Evolutionary conservation across 2,797 vertebrate species (phyloP).

Genomic region (Pelochelys cantorii): DNA sequence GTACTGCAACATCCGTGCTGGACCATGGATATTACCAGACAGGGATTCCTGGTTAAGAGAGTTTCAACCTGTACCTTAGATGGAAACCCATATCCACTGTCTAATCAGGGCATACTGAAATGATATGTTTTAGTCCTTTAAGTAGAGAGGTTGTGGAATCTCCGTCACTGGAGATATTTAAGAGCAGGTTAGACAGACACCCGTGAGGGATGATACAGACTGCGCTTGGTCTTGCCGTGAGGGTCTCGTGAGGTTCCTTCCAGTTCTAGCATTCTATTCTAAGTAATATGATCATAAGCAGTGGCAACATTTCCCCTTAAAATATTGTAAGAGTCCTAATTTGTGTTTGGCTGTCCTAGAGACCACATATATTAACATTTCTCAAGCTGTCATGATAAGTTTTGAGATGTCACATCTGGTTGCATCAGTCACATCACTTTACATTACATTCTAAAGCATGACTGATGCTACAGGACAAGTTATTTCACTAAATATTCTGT

Average conservation of each 20-base stretch:
- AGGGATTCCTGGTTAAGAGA: too few relatives aligned
- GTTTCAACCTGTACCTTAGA: neutral
- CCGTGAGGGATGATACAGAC: too few relatives aligned
- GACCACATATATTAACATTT: neutral
- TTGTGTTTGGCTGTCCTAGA: neutral
- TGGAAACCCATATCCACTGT: rapidly evolving
- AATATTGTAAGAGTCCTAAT: neutral
- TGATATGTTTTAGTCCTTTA: neutral
- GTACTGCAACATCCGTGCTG: too few relatives aligned
- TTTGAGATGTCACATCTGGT: neutral
- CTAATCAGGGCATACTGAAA: neutral
- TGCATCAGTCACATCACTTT: constrained; percentile 12
- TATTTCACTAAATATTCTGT: neutral
- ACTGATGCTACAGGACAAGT: neutral
- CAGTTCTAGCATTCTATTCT: neutral
- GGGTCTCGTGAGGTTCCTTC: too few relatives aligned
- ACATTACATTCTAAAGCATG: neutral
- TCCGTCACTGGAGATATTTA: too few relatives aligned
- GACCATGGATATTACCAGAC: too few relatives aligned
- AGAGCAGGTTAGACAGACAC: too few relatives aligned
- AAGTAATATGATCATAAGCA: neutral
- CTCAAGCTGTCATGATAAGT: neutral
- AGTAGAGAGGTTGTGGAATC: neutral
- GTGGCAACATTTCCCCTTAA: neutral
- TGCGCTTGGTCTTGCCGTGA: too few relatives aligned